phyloP scores from a whole-genome alignment of 2,888 invertebrate species.

The Liposcelis brunnea region DNA sequence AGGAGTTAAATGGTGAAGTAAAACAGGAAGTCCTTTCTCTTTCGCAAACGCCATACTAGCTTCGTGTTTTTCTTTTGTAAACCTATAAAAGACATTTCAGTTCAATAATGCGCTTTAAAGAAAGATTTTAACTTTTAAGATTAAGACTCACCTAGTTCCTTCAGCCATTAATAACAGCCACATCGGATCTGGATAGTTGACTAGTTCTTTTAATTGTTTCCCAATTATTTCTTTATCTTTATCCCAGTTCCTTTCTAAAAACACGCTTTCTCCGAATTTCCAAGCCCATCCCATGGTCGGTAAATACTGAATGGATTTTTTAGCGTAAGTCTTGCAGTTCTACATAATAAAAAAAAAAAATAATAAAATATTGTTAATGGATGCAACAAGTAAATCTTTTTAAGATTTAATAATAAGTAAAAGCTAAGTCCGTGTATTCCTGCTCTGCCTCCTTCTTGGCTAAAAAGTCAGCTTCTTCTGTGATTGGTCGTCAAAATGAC shows the following conservation, averaged over 20 bases:
- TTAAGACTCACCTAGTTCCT: slow-evolving; percentile 53
- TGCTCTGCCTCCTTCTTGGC: too few relatives aligned
- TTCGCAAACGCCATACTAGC: slow-evolving; percentile 74
- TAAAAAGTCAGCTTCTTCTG: too few relatives aligned
- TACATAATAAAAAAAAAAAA: slow-evolving; percentile 30
- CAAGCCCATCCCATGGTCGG: slow-evolving; percentile 93
- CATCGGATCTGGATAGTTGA: slow-evolving; percentile 77
- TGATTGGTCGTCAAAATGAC: too few relatives aligned
- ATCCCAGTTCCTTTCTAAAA: slow-evolving; percentile 79
- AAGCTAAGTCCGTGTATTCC: too few relatives aligned
- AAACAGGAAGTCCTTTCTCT: slow-evolving; percentile 63
- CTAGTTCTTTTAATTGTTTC: slow-evolving; percentile 59
- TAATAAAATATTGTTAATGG: background rate
- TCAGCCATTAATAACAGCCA: slow-evolving; percentile 84
- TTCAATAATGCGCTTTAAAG: background rate
- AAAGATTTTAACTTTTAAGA: background rate
- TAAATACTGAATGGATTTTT: slow-evolving; percentile 76
- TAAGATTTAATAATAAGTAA: too few relatives aligned
- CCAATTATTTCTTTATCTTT: slow-evolving; percentile 74
- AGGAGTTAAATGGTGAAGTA: slow-evolving; percentile 85
- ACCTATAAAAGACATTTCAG: slow-evolving; percentile 23
- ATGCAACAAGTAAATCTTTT: background rate
- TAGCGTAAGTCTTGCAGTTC: slow-evolving; percentile 91
- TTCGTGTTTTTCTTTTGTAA: slow-evolving; percentile 70
- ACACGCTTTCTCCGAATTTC: slow-evolving; percentile 90